phyloP scores from a whole-genome alignment of 1,140 invertebrate species.

The Calycopis cecrops region DNA sequence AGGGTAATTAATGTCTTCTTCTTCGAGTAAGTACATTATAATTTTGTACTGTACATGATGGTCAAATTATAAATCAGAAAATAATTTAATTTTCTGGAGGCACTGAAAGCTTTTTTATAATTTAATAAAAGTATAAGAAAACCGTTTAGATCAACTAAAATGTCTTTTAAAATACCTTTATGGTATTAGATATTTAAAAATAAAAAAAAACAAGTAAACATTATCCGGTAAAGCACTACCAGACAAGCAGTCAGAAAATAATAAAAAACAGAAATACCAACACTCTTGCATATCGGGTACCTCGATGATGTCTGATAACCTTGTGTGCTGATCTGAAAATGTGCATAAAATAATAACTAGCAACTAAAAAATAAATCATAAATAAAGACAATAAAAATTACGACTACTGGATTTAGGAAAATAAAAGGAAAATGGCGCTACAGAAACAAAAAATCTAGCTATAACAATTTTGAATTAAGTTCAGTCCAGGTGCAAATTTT shows the following conservation, averaged over 20 bases:
- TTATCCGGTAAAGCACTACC: not conserved
- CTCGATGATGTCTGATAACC: constrained; percentile 58
- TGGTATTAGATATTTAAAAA: no score
- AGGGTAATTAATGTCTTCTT: no score
- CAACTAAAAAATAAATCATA: constrained; percentile 42
- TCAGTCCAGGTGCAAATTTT: no score
- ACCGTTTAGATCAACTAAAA: no score
- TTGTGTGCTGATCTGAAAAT: constrained; percentile 54
- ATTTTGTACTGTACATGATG: no score
- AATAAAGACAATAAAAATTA: constrained; percentile 18
- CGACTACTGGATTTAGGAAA: not conserved
- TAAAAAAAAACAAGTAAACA: not conserved
- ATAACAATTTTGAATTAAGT: no score
- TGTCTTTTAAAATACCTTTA: no score
- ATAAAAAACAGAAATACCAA: constrained; percentile 55
- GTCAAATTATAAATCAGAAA: no score
- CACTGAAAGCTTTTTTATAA: no score
- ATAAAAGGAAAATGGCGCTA: not conserved
- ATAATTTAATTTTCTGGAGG: no score
- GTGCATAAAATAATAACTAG: constrained; percentile 38
- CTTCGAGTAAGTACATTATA: no score
- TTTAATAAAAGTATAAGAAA: no score
- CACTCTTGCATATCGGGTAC: constrained; percentile 65
- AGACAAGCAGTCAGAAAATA: constrained; percentile 14
- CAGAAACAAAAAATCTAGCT: constrained; percentile 9